Evolutionary conservation across 2,888 invertebrate species (phyloP).

Genomic region (Spicauda simplicius): DNA sequence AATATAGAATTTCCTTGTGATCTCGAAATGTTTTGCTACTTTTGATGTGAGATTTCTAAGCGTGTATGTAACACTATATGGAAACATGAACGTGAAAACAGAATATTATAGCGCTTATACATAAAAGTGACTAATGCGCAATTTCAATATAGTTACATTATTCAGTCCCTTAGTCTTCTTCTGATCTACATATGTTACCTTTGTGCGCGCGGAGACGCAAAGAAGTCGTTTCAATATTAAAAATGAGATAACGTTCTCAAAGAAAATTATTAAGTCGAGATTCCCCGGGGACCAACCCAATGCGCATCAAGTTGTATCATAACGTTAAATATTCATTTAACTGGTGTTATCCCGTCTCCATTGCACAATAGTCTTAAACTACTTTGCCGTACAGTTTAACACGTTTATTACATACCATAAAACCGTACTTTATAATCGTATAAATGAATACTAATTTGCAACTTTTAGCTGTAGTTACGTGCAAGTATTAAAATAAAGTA

Average conservation of each 20-base stretch:
- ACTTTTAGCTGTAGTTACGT: not conserved
- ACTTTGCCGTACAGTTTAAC: constrained; percentile 12
- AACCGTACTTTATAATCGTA: not conserved
- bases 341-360: constrained; percentile 63
- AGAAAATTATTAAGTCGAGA: constrained; percentile 81
- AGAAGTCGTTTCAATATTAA: constrained; percentile 79
- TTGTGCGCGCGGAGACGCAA: constrained; percentile 70
- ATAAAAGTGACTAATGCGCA: constrained; percentile 19
- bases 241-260: constrained; percentile 81
- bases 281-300: constrained; percentile 73
- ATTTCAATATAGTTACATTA: constrained; percentile 50
- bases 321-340: constrained; percentile 79
- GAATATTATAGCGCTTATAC: constrained; percentile 5
- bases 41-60: not conserved
- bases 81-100: not conserved
- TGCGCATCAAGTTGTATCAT: constrained; percentile 80
- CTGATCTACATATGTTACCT: constrained; percentile 68
- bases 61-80: not conserved
- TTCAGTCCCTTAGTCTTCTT: constrained; percentile 55
- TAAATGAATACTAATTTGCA: not conserved
- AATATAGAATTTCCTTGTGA: constrained; percentile 38
- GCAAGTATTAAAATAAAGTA: too few species aligned
- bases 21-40: constrained; percentile 3
- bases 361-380: constrained; percentile 45
- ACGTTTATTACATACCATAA: not conserved